phyloP scores from a whole-genome alignment of 1,140 invertebrate genomes.

The Tetragonula clypearis region DNA sequence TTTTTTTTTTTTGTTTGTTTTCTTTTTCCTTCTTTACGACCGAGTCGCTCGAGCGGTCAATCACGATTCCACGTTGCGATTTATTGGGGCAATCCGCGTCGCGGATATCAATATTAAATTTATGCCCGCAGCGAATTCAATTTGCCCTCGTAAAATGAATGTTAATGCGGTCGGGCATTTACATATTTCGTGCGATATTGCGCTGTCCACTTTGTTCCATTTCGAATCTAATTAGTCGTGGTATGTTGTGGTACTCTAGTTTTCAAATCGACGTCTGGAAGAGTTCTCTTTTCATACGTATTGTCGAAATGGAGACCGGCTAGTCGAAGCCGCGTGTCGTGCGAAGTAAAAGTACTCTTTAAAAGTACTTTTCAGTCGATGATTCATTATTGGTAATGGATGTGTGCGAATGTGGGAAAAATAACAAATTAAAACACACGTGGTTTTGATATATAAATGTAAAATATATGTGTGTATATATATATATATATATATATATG shows the following conservation, averaged over 20 bases:
- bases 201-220: not conserved
- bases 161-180: not conserved
- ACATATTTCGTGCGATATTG: not conserved
- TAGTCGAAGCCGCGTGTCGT: not conserved
- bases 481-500: too few relatives aligned
- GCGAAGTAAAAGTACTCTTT: slow-evolving; percentile 24
- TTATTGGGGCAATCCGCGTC: not conserved
- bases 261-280: not conserved
- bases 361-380: not conserved
- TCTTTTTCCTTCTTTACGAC: not conserved
- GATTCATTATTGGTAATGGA: slow-evolving; percentile 14
- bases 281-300: too few relatives aligned
- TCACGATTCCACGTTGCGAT: not conserved
- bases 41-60: not conserved
- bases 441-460: too few relatives aligned
- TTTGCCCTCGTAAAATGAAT: slow-evolving; percentile 2
- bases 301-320: not conserved
- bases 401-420: not conserved
- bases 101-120: not conserved
- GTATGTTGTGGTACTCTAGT: not conserved
- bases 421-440: too few relatives aligned
- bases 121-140: not conserved
- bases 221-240: not conserved
- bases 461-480: too few relatives aligned
- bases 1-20: not conserved